Conservation (phyloP, 2,888 invertebrate species). For the Allacma fusca region DNA sequence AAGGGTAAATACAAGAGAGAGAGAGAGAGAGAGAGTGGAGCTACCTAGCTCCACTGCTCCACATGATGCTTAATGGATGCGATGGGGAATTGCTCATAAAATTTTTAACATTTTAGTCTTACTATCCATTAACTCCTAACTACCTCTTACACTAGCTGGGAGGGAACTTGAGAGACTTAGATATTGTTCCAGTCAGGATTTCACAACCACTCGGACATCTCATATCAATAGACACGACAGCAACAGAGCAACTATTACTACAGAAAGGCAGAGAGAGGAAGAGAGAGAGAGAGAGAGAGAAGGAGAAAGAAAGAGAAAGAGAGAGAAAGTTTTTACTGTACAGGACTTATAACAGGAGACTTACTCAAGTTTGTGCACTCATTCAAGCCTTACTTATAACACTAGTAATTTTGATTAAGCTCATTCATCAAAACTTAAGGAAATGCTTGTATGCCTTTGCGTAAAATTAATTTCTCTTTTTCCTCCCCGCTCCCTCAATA, state of each 20-base stretch:
- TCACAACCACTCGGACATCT: no score
- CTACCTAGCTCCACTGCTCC: background rate
- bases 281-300: no score
- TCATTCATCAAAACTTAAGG: background rate
- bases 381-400: background rate
- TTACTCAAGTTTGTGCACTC: no score
- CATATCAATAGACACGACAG: no score
- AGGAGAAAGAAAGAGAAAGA: no score
- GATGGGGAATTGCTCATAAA: conserved; percentile 22
- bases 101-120: conserved; percentile 6
- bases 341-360: no score
- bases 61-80: conserved; percentile 20
- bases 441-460: background rate
- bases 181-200: no score
- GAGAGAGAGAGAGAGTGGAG: background rate
- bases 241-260: no score
- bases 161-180: no score
- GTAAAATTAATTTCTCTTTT: background rate
- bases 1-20: no score
- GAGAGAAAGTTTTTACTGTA: no score
- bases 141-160: background rate
- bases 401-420: conserved; percentile 5
- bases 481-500: background rate
- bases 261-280: no score
- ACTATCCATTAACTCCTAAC: background rate